phyloP scores from a whole-genome alignment of 2,113 vertebrate species.

The Channa maculata region DNA sequence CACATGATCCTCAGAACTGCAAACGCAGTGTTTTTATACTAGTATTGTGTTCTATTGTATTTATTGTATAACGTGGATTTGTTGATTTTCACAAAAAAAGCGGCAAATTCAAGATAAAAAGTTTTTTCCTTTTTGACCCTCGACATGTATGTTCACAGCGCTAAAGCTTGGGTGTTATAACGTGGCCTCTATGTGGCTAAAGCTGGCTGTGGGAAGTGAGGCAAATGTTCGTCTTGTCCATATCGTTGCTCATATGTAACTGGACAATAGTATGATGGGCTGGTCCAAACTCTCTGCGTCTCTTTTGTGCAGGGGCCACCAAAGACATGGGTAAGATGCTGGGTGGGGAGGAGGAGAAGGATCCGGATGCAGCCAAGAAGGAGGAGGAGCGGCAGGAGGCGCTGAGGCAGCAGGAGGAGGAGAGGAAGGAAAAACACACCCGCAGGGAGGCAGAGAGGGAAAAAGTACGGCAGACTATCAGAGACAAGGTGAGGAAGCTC shows the following conservation, averaged over 20 bases:
- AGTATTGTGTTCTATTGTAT: neutral
- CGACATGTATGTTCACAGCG: too few relatives aligned
- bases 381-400: conserved; percentile 98
- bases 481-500: conserved; percentile 90
- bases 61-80: neutral
- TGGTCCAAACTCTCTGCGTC: neutral
- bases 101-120: neutral
- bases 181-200: neutral
- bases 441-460: conserved; percentile 97
- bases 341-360: conserved; percentile 97
- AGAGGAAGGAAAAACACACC: conserved; percentile 94
- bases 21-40: neutral
- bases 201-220: neutral
- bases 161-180: too few relatives aligned
- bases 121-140: neutral
- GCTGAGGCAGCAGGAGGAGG: conserved; percentile 95
- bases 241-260: too few relatives aligned
- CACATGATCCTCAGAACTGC: conserved; percentile 25
- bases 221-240: neutral
- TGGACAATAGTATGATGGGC: too few relatives aligned
- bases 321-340: conserved; percentile 99
- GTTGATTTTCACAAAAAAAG: too few relatives aligned
- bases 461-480: conserved; percentile 97
- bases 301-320: conserved; percentile 89
- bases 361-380: conserved; percentile 96